Evolutionary conservation across 2,888 invertebrate species (phyloP).

Genomic region (Brenthis ino): DNA sequence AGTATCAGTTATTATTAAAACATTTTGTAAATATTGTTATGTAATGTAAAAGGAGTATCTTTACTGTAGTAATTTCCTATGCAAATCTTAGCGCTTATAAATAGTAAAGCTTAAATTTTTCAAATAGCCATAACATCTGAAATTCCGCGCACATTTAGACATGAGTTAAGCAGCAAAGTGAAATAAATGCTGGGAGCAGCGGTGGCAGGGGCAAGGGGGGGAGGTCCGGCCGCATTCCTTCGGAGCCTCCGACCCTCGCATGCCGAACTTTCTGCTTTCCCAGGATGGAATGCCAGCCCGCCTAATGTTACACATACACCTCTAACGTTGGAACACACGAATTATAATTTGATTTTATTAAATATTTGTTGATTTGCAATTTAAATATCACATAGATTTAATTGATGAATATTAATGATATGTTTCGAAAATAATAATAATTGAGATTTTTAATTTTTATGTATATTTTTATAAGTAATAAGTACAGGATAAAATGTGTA

Average conservation of each 20-base stretch:
- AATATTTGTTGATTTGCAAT: constrained; percentile 11
- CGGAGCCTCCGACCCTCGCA: constrained; percentile 66
- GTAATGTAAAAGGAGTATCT: not conserved
- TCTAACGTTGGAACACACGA: constrained; percentile 29
- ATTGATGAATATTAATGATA: not conserved
- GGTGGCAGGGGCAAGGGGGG: constrained; percentile 37
- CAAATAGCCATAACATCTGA: constrained; percentile 34
- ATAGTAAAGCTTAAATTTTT: constrained; percentile 20
- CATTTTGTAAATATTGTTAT: too few species aligned
- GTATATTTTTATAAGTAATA: too few species aligned
- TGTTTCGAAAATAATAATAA: too few species aligned
- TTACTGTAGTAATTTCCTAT: not conserved
- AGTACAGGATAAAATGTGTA: too few species aligned
- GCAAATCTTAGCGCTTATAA: not conserved
- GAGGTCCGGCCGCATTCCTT: constrained; percentile 74
- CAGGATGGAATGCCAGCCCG: constrained; percentile 54
- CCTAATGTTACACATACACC: constrained; percentile 48
- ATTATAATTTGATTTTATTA: constrained; percentile 6
- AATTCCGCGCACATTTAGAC: constrained; percentile 40
- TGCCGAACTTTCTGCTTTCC: constrained; percentile 59
- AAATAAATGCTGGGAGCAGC: constrained; percentile 45
- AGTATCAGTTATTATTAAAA: too few species aligned
- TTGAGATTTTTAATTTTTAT: too few species aligned
- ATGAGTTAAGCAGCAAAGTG: constrained; percentile 43
- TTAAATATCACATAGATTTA: not conserved